Base-by-base conservation (phyloP, 2,113 vertebrate species). In the Calcarius ornatus region DNA sequence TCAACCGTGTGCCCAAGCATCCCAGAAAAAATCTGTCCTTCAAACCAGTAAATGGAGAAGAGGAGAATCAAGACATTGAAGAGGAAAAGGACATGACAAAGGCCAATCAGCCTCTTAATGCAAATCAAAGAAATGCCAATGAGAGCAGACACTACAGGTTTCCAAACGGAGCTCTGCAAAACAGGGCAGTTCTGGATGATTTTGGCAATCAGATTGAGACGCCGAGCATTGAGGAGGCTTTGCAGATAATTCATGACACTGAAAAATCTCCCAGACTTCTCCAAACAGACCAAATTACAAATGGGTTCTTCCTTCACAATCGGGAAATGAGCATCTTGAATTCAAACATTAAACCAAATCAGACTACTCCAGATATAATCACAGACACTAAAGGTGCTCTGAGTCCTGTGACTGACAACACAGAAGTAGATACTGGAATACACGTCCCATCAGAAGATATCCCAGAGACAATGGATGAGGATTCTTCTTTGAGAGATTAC, bases 381-480 rank as follows among this genome's bases (percentile, higher is more conserved):
- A 98, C 98, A 63, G 99, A 99, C 88, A 94, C 97, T 35, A 99
- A 98, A 97, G 98, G 97, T 59, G 92, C 97, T 91, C 87, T 97
- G 33, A 99, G 99, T 94, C 98, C 99, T 21, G 57, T 97, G 51
- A 98, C 98, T 53, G 99, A 99, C 96, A 99, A 97, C 65, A 99
- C 99, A 11, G 99, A 99, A 96, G 98, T 99, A 19, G 99, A 99
- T 95, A 99, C 99, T 6, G 99, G 99, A 82, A 99, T 99, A 94
- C 99, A 99, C 27, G 98, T 99, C 71, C 98, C 97, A 28, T 99
- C 99, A 54, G 99, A 99, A 91, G 99, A 99, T 95, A 99, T 99
- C 92, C 99, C 99, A 27, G 98, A 99, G 94, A 99, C 99, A 4
- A 98, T 99, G 96, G 99, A 99, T 88, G 99, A 99, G 88, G 99